Evolutionary conservation across 2,888 invertebrate genomes (phyloP), one percentile per base, ranked within the genome.

Genomic region (Philhelius pedissequus): DNA sequence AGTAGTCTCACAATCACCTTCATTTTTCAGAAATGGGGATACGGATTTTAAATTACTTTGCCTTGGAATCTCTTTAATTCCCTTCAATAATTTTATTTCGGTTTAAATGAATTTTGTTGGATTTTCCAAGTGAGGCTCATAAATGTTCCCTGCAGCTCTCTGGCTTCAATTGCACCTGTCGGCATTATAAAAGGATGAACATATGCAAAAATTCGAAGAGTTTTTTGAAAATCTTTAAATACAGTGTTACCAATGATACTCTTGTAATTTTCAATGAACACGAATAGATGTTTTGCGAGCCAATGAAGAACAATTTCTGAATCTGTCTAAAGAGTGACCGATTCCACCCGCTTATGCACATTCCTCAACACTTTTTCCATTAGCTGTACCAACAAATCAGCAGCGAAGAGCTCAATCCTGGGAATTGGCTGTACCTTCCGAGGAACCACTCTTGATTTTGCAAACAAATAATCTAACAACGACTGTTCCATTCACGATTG

Each of bases 201-300:
- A 6, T 30, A 52, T 9, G 52, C 11, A 4, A 15, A 15, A 9
- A 52, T 52, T 30, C 30, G 1, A 9, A 13, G 13, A 3, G 27
- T 52, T 15, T 52, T 52, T 30, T 52, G 27, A 52, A 52, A 9
- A 48, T 48, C n/a, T n/a, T n/a, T n/a, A n/a, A n/a, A n/a, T n/a
- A n/a, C n/a, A n/a, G n/a, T n/a, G n/a, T 48, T 13, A 48, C 4
- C 48, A 48, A 48, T 11, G 48, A 48, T n/a, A 48, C 11, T 6
- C 11, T 48, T 13, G 48, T 48, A 0, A 11, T 2, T 22, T 48
- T 48, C 4, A 48, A 2, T 13, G 50, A 50, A 38, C 6, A 25
- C 22, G 11, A 50, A 66, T 20, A 50, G 66, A 18, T 66, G 50
- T n/a, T 50, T 66, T n/a, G 66, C 66, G 9, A 66, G n/a, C 38